A percentile compares a stretch with the other conserved stretches of the same genome.
phyloP scores from a whole-genome alignment of 2,797 vertebrate species.

The Phoxinus dragarum region DNA sequence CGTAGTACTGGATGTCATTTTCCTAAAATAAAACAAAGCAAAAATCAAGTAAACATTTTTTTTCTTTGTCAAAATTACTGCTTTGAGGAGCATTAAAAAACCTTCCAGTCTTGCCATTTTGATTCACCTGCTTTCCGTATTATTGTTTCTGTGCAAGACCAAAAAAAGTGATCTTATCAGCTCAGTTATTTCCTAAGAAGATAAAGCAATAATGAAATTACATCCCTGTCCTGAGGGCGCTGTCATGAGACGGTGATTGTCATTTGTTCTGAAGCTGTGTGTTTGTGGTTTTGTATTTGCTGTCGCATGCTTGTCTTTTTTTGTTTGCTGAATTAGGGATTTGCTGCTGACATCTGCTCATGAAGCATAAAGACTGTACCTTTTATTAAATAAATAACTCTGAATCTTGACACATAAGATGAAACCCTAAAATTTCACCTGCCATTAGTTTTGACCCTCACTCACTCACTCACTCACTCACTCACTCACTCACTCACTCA shows the following conservation, averaged over 20 bases:
- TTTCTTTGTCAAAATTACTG: not conserved
- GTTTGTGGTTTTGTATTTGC: conserved; percentile 32
- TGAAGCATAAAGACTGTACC: not conserved
- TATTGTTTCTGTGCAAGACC: not conserved
- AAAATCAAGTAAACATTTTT: conserved; percentile 55
- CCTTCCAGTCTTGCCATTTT: not conserved
- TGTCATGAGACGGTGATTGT: conserved; percentile 19
- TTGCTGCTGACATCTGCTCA: conserved; percentile 32
- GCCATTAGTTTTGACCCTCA: not conserved
- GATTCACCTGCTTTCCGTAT: not conserved
- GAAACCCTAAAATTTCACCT: not conserved
- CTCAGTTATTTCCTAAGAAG: conserved; percentile 30
- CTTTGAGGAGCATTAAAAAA: not conserved
- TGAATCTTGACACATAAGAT: not conserved
- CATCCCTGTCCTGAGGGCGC: conserved; percentile 35
- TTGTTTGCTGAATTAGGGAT: conserved; percentile 15
- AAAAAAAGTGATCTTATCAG: not conserved
- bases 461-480: not conserved
- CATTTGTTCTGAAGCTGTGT: conserved; percentile 46
- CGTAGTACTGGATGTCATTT: conserved; percentile 94
- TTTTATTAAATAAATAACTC: not conserved
- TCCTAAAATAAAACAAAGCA: conserved; percentile 83
- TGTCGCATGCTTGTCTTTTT: not conserved
- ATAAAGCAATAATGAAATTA: conserved; percentile 43
- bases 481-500: too few relatives aligned